These are phyloP conservation scores for Steinernema hermaphroditum DNA, from an alignment of 2,888 invertebrate genomes.

Conservation along the genomic window DNA sequence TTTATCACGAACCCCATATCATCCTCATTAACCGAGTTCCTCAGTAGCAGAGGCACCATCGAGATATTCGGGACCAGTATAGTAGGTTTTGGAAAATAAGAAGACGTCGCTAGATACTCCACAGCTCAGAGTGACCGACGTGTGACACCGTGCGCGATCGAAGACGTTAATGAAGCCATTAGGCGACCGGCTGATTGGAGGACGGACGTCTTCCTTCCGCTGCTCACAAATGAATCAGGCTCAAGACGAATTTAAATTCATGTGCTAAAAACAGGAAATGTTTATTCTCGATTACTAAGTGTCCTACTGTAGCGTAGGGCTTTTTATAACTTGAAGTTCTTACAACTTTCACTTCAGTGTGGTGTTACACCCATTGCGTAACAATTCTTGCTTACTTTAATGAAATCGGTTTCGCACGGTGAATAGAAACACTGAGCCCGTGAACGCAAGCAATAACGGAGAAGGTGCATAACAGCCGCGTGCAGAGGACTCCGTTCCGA, in stretches of 20 bases:
- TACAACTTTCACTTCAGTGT: background rate
- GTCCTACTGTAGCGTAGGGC: background rate
- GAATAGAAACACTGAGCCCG: background rate
- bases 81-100: too few relatives aligned
- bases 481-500: background rate
- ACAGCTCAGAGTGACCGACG: background rate
- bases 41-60: background rate
- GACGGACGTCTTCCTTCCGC: constrained; percentile 26
- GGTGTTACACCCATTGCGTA: background rate
- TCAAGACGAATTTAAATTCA: background rate
- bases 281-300: background rate
- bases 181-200: constrained; percentile 12
- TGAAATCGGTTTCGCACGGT: background rate
- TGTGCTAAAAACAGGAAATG: constrained; percentile 23
- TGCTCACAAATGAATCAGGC: constrained; percentile 16
- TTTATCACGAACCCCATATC: constrained; percentile 20
- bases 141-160: background rate
- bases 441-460: background rate
- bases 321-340: background rate
- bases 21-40: background rate
- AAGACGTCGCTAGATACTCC: background rate
- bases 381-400: background rate
- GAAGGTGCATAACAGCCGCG: constrained; percentile 27
- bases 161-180: constrained; percentile 28
- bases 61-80: too few relatives aligned